Base-by-base conservation (phyloP, 2,797 vertebrate species). In the Catostomus latipinnis region DNA sequence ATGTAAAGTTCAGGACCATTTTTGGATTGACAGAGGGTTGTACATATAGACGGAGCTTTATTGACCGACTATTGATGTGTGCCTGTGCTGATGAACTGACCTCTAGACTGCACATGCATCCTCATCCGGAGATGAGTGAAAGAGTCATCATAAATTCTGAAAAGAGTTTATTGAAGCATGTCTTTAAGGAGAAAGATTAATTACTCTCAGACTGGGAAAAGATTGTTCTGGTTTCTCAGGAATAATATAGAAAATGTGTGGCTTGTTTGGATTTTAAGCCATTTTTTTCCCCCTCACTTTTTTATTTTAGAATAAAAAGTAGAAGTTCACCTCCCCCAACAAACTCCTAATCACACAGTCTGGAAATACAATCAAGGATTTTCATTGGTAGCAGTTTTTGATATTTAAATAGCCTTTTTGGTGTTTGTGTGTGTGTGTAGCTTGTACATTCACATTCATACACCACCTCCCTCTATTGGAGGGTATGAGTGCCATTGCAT, bases 21-120 rank as follows among this genome's bases (percentile, higher is more conserved):
- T 13, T 6, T 54, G 13, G 34, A 54, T 12, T 54, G 53, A 54
- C 53, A 54, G n/a, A 66, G 49, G 22, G 45, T 10, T 68, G 74
- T 58, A 14, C 43, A 18, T 46, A 8, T 56, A 66, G 62, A 74
- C 1, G 57, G 74, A 45, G 13, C 8, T 8, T 16, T 65, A 75
- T 65, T 54, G 73, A 65, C 61, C 12, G 22, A 53, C n/a, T 75
- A 65, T 65, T 74, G 61, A 75, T 18, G 7, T 54, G 50, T 63
- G 49, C 13, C 6, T 65, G n/a, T 45, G 22, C 61, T 0, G n/a
- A 54, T 56, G 61, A 54, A 11, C 60, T 54, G 60, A 65, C 50
- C 34, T 67, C 8, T 3, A 34, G 34, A 34, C 34, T 34, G 34
- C 3, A 34, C 34, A 34, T 34, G 34, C 34, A 34, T 34, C 34